phyloP scores from a whole-genome alignment of 2,113 vertebrate species.

The Brachypodius melanocephalos region DNA sequence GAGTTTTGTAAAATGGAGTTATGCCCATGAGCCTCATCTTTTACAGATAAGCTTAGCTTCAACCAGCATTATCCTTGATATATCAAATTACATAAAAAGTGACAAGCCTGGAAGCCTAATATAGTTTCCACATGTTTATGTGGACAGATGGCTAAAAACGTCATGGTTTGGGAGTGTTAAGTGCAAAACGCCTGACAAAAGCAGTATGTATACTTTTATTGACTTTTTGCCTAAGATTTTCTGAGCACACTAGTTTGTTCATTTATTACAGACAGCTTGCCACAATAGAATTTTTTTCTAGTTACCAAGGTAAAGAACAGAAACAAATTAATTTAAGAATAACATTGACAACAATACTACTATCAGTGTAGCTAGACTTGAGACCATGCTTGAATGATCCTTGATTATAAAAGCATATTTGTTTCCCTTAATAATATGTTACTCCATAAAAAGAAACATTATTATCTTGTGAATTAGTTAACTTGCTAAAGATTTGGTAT shows the following conservation, averaged over 20 bases:
- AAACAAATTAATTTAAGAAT: not conserved
- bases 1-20: not conserved
- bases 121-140: not conserved
- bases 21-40: not conserved
- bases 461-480: not conserved
- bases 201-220: not conserved
- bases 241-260: not conserved
- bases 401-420: not conserved
- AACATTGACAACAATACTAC: not conserved
- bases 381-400: not conserved
- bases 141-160: not conserved
- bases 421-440: not conserved
- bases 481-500: not conserved
- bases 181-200: not conserved
- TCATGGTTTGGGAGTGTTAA: not conserved
- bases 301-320: not conserved
- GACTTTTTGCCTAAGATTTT: not conserved
- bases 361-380: not conserved
- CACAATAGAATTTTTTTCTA: not conserved
- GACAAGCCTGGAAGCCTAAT: not conserved
- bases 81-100: not conserved
- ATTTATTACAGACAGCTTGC: not conserved
- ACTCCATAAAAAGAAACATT: not conserved
- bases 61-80: not conserved
- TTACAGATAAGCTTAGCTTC: not conserved